Evolutionary conservation across 2,113 vertebrate genomes (phyloP).

Genomic region (Craseonycteris thonglongyai): DNA sequence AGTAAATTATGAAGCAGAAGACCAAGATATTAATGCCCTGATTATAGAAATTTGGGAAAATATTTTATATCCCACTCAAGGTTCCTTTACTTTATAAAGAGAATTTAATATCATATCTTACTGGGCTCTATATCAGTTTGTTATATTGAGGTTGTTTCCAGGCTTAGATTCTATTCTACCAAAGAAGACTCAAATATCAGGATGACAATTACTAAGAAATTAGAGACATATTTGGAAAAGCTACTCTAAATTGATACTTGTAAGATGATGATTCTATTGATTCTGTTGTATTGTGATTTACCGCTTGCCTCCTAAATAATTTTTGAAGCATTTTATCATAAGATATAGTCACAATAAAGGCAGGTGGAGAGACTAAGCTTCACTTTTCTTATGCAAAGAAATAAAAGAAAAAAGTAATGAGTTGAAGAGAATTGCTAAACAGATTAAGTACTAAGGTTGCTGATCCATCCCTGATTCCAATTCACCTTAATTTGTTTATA

Average conservation of each 20-base stretch:
- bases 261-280: not conserved
- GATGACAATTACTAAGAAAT: not conserved
- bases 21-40: not conserved
- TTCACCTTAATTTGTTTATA: constrained; percentile 63
- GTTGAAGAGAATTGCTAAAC: constrained; percentile 42
- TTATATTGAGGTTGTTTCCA: not conserved
- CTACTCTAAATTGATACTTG: not conserved
- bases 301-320: not conserved
- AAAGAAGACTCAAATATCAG: not conserved
- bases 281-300: not conserved
- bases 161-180: not conserved
- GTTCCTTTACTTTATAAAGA: not conserved
- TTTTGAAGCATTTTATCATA: not conserved
- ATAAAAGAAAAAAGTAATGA: constrained; percentile 16
- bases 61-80: not conserved
- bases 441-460: constrained; percentile 33
- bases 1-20: not conserved
- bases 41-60: not conserved
- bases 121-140: not conserved
- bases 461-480: constrained; percentile 54
- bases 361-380: not conserved
- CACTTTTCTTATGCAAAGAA: not conserved
- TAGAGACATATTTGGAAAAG: not conserved
- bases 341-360: not conserved
- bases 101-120: not conserved